Conservation (phyloP, 2,888 invertebrate genomes). For the Hecatera dysodea region DNA sequence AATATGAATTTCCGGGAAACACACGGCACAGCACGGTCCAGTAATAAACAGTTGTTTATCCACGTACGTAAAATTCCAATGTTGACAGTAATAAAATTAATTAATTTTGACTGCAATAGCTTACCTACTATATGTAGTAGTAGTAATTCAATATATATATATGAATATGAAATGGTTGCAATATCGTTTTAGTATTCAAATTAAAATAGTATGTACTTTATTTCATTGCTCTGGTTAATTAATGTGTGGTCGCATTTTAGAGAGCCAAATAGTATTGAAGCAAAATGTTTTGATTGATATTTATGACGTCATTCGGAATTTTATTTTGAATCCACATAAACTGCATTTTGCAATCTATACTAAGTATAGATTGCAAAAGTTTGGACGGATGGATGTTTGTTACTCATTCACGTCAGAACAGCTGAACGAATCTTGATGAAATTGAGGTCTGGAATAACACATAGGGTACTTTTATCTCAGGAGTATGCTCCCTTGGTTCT, state of each 20-base stretch:
- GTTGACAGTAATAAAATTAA: slow-evolving; percentile 10
- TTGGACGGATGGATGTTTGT: too few species aligned
- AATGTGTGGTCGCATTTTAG: slow-evolving; percentile 12
- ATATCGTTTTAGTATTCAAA: slow-evolving; percentile 5
- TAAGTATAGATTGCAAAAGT: too few species aligned
- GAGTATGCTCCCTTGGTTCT: too few species aligned
- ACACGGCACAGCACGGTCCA: background rate
- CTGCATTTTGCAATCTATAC: too few species aligned
- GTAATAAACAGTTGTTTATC: slow-evolving; percentile 4
- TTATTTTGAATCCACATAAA: background rate
- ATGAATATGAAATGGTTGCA: background rate
- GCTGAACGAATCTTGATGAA: too few species aligned
- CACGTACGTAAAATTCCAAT: slow-evolving; percentile 9
- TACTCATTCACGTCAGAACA: too few species aligned
- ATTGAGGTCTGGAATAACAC: too few species aligned
- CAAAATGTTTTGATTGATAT: background rate
- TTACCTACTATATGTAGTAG: background rate
- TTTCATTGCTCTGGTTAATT: slow-evolving; percentile 14
- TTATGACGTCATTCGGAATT: background rate
- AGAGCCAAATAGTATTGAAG: slow-evolving; percentile 5
- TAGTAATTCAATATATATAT: background rate
- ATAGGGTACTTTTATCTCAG: too few species aligned
- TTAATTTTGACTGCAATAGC: slow-evolving; percentile 12
- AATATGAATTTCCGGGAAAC: slow-evolving; percentile 20
- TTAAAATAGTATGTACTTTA: background rate